These are phyloP conservation scores for Corvus hawaiiensis DNA, from an alignment of 2,113 vertebrate genomes.

Conservation along the genomic window DNA sequence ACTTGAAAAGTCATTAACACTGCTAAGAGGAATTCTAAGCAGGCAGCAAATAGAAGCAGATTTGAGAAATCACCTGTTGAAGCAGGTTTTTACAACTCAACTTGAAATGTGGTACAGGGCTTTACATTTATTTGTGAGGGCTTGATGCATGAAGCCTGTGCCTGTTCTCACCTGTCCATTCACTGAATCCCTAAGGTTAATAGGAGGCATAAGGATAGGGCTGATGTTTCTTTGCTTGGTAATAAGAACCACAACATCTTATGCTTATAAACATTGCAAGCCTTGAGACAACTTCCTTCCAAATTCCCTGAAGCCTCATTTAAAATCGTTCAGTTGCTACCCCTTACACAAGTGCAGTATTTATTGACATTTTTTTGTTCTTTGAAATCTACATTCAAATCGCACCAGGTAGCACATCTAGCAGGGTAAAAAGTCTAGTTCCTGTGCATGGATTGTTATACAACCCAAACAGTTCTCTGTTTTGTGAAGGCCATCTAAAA, in stretches of 20 bases:
- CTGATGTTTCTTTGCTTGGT: not conserved
- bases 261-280: not conserved
- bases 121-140: not conserved
- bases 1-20: not conserved
- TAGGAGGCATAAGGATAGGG: not conserved
- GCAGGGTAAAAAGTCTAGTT: conserved; percentile 40
- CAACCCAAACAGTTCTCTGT: conserved; percentile 54
- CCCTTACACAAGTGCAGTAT: not conserved
- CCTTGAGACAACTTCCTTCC: not conserved
- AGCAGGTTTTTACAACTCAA: not conserved
- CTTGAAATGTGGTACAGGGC: not conserved
- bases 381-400: conserved; percentile 40
- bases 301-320: not conserved
- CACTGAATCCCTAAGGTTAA: not conserved
- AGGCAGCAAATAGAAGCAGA: not conserved
- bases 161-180: not conserved
- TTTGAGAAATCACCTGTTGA: not conserved
- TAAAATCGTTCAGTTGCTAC: not conserved
- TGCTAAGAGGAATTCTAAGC: not conserved
- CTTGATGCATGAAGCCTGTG: not conserved
- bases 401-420: conserved; percentile 37
- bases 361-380: not conserved
- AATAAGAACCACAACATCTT: not conserved
- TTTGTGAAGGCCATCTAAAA: conserved; percentile 65
- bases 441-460: not conserved